These are phyloP conservation scores for Moxostoma hubbsi DNA, from an alignment of 2,797 vertebrate species.

Conservation along the genomic window DNA sequence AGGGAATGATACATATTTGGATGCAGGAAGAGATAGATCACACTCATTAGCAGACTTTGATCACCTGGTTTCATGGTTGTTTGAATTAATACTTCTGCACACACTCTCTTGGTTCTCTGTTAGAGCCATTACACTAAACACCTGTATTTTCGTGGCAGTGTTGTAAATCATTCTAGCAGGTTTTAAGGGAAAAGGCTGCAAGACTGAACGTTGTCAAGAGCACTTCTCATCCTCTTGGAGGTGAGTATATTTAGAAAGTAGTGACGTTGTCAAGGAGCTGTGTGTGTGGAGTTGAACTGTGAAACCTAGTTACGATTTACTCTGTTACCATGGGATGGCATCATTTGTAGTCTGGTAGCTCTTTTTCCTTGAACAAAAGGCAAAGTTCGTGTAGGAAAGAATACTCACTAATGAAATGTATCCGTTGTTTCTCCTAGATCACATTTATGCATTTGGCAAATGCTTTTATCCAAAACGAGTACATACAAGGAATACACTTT, in stretches of 20 bases:
- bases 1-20: too few species aligned
- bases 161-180: slow-evolving; percentile 24
- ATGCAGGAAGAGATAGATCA: too few species aligned
- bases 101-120: neutral
- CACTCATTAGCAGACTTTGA: neutral
- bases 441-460: too few species aligned
- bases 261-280: slow-evolving; percentile 27
- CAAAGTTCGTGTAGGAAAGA: too few species aligned
- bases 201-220: slow-evolving; percentile 20
- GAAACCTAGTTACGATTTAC: too few species aligned
- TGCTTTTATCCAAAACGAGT: too few species aligned
- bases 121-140: neutral
- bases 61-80: neutral
- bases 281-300: neutral
- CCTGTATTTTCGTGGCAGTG: slow-evolving; percentile 12
- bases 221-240: slow-evolving; percentile 23
- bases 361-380: too few species aligned
- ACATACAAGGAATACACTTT: too few species aligned
- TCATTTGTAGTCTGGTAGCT: too few species aligned
- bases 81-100: neutral
- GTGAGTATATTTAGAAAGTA: slow-evolving; percentile 33
- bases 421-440: too few species aligned
- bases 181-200: neutral
- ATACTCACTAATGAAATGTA: too few species aligned
- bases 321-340: too few species aligned